A percentile compares a stretch with the other conserved stretches of the same genome.
phyloP scores from a whole-genome alignment of 35 echinoderm and acorn worm species.

The Nesometra sesokonis region DNA sequence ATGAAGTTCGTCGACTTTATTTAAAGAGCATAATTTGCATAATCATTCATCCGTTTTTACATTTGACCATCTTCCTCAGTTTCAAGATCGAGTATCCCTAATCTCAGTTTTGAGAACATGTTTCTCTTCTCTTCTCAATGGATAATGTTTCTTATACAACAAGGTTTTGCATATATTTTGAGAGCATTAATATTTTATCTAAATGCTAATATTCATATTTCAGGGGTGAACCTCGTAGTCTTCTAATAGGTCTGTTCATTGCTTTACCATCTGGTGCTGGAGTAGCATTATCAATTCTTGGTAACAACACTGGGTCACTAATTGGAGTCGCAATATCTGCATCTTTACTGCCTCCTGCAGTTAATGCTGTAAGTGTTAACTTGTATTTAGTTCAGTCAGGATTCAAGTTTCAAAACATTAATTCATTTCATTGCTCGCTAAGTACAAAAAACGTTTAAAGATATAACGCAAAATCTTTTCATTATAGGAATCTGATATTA shows the following conservation, averaged over 20 bases:
- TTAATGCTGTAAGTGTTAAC: slow-evolving; percentile 14
- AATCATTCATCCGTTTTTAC: background rate
- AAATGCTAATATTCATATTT: background rate
- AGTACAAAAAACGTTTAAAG: too few species aligned
- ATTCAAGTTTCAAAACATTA: too few species aligned
- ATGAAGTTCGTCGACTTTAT: too few species aligned
- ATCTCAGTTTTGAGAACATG: background rate
- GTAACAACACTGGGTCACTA: background rate
- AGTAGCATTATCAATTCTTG: slow-evolving; percentile 1
- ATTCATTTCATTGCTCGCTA: too few species aligned
- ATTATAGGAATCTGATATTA: too few species aligned
- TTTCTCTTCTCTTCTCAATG: background rate
- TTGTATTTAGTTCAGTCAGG: too few species aligned
- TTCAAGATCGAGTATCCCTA: background rate
- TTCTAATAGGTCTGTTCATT: slow-evolving; percentile 12
- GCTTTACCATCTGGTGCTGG: slow-evolving; percentile 13
- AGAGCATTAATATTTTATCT: background rate
- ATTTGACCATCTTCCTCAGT: background rate
- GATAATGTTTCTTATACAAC: background rate
- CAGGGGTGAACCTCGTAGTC: background rate
- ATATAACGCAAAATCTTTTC: too few species aligned
- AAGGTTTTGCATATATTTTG: background rate
- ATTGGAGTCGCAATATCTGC: slow-evolving; percentile 14
- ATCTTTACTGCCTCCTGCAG: slow-evolving; percentile 4
- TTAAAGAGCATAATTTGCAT: too few species aligned